Percentiles rank a stretch among this genome's conserved stretches.
These are phyloP conservation scores for Orchesellides sinensis DNA, from an alignment of 2,888 invertebrate species.

Conservation along the genomic window DNA sequence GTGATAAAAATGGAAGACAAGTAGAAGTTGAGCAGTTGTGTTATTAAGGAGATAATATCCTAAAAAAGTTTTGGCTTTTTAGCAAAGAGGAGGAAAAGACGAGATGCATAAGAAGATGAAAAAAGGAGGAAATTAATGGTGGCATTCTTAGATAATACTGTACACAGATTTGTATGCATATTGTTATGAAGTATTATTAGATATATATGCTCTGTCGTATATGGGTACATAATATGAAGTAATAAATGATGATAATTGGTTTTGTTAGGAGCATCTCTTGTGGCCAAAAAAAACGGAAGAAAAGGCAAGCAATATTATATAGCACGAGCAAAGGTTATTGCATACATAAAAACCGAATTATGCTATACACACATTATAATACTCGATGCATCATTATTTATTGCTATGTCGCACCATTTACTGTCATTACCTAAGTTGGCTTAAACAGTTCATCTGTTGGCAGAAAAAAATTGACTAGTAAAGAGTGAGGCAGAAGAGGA, in stretches of 20 bases:
- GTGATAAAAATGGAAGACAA: no score
- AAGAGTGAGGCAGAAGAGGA: no score
- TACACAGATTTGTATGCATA: background rate
- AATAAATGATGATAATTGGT: constrained; percentile 33
- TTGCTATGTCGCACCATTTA: no score
- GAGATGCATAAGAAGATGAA: background rate
- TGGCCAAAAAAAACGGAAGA: background rate
- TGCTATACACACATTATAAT: background rate
- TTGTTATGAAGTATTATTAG: background rate
- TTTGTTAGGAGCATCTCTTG: constrained; percentile 9
- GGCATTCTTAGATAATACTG: background rate
- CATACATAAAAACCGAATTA: background rate
- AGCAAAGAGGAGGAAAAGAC: background rate
- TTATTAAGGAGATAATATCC: no score
- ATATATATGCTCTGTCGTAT: background rate
- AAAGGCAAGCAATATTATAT: background rate
- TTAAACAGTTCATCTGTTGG: no score
- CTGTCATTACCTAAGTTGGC: no score
- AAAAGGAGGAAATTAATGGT: background rate
- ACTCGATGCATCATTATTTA: background rate
- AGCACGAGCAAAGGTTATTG: constrained; percentile 26
- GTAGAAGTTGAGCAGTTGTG: no score
- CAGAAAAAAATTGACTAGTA: no score
- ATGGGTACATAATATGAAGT: background rate
- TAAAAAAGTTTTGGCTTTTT: background rate